Percentiles rank a stretch among this genome's conserved stretches.
Conservation (phyloP, 2,888 invertebrate species). For the Hydrotaea cyrtoneurina region DNA sequence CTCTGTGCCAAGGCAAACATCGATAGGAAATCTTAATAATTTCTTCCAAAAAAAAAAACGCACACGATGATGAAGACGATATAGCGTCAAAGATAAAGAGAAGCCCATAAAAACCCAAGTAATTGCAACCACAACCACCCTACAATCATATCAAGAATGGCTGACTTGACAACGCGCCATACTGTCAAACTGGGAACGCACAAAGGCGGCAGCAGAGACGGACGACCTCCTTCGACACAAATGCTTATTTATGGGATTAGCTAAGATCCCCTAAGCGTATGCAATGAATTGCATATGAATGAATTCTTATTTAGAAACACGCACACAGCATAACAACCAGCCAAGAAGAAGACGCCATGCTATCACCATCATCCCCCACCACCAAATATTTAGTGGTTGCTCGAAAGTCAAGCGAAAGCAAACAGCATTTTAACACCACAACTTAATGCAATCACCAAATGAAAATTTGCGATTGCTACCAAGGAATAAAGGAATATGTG, state of each 20-base stretch:
- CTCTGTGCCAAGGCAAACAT: constrained; percentile 9
- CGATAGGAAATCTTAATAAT: constrained; percentile 20
- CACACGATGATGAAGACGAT: constrained; percentile 47
- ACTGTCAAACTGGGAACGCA: not conserved
- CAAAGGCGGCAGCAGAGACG: constrained; percentile 40
- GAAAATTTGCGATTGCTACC: constrained; percentile 23
- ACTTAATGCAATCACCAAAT: constrained; percentile 57
- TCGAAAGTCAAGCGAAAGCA: constrained; percentile 26
- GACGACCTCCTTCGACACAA: not conserved
- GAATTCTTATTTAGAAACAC: constrained; percentile 44
- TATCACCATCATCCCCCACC: constrained; percentile 41
- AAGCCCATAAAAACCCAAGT: constrained; percentile 26
- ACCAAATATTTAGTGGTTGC: constrained; percentile 55
- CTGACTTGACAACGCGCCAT: not conserved
- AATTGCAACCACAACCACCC: constrained; percentile 51
- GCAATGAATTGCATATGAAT: constrained; percentile 55
- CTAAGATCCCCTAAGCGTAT: constrained; percentile 42
- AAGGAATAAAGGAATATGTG: not conserved
- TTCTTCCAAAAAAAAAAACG: constrained; percentile 35
- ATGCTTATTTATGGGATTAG: constrained; percentile 60
- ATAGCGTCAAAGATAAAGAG: constrained; percentile 32
- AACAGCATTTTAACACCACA: constrained; percentile 61
- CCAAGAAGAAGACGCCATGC: not conserved
- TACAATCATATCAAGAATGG: not conserved
- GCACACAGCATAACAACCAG: not conserved